Percentiles rank a stretch among this genome's conserved stretches.
phyloP scores from a whole-genome alignment of 2,113 vertebrate genomes.

The Hypanus sabinus region DNA sequence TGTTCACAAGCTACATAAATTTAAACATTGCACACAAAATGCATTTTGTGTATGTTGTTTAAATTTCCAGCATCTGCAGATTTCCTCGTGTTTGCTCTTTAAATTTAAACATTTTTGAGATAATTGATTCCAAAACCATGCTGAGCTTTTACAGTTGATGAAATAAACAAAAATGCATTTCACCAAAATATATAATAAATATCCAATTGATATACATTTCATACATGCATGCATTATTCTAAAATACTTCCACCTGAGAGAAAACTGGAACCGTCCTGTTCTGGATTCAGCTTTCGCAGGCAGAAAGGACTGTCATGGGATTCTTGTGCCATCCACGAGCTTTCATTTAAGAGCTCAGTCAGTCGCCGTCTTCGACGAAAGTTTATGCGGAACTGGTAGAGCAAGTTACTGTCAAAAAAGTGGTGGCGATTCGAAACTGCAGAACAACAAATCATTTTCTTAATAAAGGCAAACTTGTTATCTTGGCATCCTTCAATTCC shows the following conservation, averaged over 20 bases:
- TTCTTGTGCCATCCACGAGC: constrained; percentile 47
- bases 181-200: neutral
- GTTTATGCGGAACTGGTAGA: constrained; percentile 76
- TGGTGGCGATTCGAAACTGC: constrained; percentile 64
- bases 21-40: too few relatives aligned
- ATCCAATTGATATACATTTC: neutral
- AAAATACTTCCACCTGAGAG: constrained; percentile 57
- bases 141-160: neutral
- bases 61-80: too few relatives aligned
- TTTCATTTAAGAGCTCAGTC: constrained; percentile 64
- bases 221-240: neutral
- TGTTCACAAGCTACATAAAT: neutral
- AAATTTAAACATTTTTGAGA: neutral
- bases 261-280: constrained; percentile 57
- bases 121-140: neutral
- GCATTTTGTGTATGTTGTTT: too few relatives aligned
- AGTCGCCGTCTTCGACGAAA: constrained; percentile 62
- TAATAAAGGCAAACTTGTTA: neutral
- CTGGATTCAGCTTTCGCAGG: constrained; percentile 53
- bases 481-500: neutral
- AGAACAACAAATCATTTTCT: constrained; percentile 39
- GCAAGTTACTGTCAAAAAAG: constrained; percentile 69
- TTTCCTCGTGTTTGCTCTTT: too few relatives aligned
- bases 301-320: constrained; percentile 63
- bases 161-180: neutral